phyloP scores from a whole-genome alignment of 2,888 invertebrate genomes.

The Pedicia rivosa region DNA sequence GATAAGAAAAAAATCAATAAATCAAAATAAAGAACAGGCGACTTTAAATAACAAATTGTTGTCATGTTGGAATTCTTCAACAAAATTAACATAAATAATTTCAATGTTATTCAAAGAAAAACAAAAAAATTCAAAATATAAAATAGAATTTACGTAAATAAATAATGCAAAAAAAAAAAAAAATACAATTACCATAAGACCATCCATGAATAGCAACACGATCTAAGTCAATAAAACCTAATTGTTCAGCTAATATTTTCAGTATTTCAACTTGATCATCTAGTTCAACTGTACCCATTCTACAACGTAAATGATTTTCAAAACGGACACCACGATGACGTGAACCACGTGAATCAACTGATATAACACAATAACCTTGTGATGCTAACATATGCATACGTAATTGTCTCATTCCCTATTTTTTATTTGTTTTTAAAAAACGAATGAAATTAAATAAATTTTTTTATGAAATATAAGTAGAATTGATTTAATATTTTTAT shows the following conservation, averaged over 20 bases:
- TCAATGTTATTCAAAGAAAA: background rate
- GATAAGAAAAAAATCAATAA: constrained; percentile 1
- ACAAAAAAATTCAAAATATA: constrained; percentile 6
- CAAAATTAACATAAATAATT: background rate
- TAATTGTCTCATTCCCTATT: constrained; percentile 78
- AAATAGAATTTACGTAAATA: too few species aligned
- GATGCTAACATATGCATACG: constrained; percentile 91
- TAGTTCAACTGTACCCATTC: constrained; percentile 88
- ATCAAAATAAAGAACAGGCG: too few species aligned
- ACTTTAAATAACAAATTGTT: too few species aligned
- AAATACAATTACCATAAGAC: constrained; percentile 97
- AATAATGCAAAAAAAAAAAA: too few species aligned
- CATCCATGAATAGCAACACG: constrained; percentile 94
- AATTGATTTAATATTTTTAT: background rate
- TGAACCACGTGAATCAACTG: constrained; percentile 91
- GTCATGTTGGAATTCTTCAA: too few species aligned
- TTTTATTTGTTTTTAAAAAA: too few species aligned
- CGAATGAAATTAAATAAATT: background rate
- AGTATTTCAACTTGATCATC: constrained; percentile 92
- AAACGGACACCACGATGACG: constrained; percentile 83
- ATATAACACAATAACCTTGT: constrained; percentile 89
- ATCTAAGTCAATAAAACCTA: constrained; percentile 79
- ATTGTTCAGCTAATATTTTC: constrained; percentile 64
- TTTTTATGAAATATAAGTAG: background rate
- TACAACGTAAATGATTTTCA: constrained; percentile 75